These are phyloP conservation scores for Echinarachnius parma DNA, from an alignment of 53 echinoderm and acorn worm genomes.

Conservation along the genomic window DNA sequence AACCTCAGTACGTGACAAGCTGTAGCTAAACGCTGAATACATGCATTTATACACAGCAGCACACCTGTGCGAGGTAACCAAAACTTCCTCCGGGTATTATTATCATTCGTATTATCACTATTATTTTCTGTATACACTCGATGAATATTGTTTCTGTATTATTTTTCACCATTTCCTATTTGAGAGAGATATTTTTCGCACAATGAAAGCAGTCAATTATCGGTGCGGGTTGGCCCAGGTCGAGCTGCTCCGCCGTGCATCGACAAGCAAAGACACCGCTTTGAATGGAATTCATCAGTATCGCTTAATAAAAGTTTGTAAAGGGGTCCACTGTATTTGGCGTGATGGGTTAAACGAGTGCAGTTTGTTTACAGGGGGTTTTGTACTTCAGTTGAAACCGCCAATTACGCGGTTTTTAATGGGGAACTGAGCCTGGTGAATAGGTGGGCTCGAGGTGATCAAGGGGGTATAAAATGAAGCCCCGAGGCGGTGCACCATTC, in stretches of 20 bases:
- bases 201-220: too few relatives aligned
- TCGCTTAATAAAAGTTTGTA: constrained; percentile 35
- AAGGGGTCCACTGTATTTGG: constrained; percentile 10
- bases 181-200: too few relatives aligned
- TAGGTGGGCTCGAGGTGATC: constrained; percentile 30
- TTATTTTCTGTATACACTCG: too few relatives aligned
- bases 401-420: constrained; percentile 40
- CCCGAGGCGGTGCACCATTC: constrained; percentile 31
- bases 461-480: constrained; percentile 45
- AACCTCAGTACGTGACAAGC: too few relatives aligned
- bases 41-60: too few relatives aligned
- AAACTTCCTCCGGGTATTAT: too few relatives aligned
- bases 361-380: constrained; percentile 48
- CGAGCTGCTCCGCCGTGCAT: constrained; percentile 19
- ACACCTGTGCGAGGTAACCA: too few relatives aligned
- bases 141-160: too few relatives aligned
- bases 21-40: too few relatives aligned
- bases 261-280: constrained; percentile 48
- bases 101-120: too few relatives aligned
- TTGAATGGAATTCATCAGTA: constrained; percentile 48
- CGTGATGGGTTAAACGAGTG: constrained; percentile 42
- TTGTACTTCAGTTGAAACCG: constrained; percentile 46
- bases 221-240: background rate
- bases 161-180: too few relatives aligned
- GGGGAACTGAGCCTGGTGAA: constrained; percentile 16